Base-by-base conservation (phyloP, 2,888 invertebrate genomes). In the Pyrrhia umbra region DNA sequence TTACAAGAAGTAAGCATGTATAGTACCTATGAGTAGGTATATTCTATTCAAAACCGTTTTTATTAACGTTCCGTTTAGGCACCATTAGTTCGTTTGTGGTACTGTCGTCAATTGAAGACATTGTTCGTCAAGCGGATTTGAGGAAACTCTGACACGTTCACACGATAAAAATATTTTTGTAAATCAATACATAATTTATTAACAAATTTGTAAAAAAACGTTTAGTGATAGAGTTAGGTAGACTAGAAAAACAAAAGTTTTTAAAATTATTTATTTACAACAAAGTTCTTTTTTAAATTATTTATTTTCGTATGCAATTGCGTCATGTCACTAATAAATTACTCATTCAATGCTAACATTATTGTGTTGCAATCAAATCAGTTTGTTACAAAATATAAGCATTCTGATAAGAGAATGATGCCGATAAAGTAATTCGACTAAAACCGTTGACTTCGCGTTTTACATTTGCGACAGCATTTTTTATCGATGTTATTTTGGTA, bases 321-420 rank as follows among this genome's bases (percentile, higher is more conserved):
- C 40, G 40, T 68, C 61, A 61, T 34, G 6, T 5, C 2, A 13
- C 13, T 52, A 49, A 34, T 34, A 13, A 34, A 34, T n/a, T 49
- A 54, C n/a, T 37, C 23, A 68, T 49, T 49, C 68, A 52, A 54
- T 50, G 49, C 10, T 62, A 42, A 68, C 21, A 55, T 4, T 68
- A 13, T 51, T 30, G 18, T 25, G 21, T 42, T 4, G 37, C 42
- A 37, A 46, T 56, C 37, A 27, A 55, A 45, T 15, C 40, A 13
- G 45, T 42, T 54, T 18, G 39, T 50, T 15, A 34, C 6, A 23
- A 54, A 62, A 30, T 34, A 51, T 50, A 46, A 55, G 18, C 15
- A 13, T 9, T 18, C 27, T 27, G 71, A 71, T 65, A 71, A 58
- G 25, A 71, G 52, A 64, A 70, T 30, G 18, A 55, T 57, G n/a